Evolutionary conservation across 2,797 vertebrate genomes (phyloP).

Genomic region (Hydrolagus colliei): DNA sequence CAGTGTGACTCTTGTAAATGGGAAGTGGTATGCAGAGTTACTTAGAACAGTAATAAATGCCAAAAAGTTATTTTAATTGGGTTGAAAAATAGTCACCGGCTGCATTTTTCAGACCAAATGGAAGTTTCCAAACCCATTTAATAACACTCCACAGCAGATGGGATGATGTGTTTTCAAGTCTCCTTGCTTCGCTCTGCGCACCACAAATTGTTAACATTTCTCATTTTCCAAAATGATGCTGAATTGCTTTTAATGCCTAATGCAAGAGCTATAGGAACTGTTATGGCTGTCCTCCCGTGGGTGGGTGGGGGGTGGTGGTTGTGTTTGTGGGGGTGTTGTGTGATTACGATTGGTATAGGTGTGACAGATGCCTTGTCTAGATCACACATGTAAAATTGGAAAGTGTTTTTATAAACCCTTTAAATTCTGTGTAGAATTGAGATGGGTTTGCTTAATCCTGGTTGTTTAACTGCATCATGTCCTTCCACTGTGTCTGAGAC

Average conservation of each 20-base stretch:
- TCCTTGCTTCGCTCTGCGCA: slow-evolving; percentile 40
- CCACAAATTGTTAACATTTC: slow-evolving; percentile 31
- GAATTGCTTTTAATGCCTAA: slow-evolving; percentile 24
- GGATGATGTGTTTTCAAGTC: slow-evolving; percentile 54
- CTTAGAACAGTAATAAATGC: slow-evolving; percentile 94
- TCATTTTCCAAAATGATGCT: slow-evolving; percentile 31
- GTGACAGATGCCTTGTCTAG: too few relatives aligned
- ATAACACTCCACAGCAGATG: slow-evolving; percentile 54
- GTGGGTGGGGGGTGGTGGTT: background rate
- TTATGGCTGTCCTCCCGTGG: background rate
- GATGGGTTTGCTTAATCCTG: background rate
- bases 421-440: background rate
- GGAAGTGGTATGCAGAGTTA: slow-evolving; percentile 81
- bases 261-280: background rate
- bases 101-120: slow-evolving; percentile 72
- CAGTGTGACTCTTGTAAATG: slow-evolving; percentile 88
- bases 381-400: background rate
- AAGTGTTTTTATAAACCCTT: background rate
- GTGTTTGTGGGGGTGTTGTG: background rate
- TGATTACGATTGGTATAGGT: background rate
- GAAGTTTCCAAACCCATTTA: slow-evolving; percentile 65
- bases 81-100: slow-evolving; percentile 67
- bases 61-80: slow-evolving; percentile 94
- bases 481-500: background rate
- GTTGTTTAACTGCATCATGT: background rate